These are phyloP conservation scores for Lucinisca nassula DNA, from an alignment of 2,888 invertebrate species.

Conservation along the genomic window DNA sequence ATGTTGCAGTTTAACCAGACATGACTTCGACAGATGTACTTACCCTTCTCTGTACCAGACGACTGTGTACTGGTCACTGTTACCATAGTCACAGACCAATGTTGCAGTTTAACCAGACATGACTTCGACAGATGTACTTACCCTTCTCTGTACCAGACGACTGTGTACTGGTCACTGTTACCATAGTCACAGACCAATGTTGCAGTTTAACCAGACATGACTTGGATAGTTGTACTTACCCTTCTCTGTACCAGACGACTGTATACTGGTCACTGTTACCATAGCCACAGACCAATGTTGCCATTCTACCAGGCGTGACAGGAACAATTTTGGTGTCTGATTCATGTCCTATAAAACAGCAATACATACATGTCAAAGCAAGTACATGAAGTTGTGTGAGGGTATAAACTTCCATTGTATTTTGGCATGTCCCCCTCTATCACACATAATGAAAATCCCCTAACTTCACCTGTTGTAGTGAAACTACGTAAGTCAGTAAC, in stretches of 20 bases:
- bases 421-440: no score
- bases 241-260: slow-evolving; percentile 95
- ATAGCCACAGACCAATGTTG: slow-evolving; percentile 78
- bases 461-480: no score
- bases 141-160: slow-evolving; percentile 95
- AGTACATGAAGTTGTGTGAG: no score
- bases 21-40: no score
- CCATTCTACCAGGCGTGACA: slow-evolving; percentile 76
- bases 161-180: slow-evolving; percentile 91
- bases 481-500: no score
- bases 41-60: slow-evolving; percentile 94
- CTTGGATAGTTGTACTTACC: no score
- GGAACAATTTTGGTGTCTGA: slow-evolving; percentile 50
- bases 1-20: slow-evolving; percentile 74
- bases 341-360: neutral
- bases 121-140: no score
- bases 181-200: slow-evolving; percentile 77
- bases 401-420: no score
- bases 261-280: slow-evolving; percentile 91
- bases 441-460: no score
- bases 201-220: slow-evolving; percentile 75
- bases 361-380: no score
- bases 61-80: slow-evolving; percentile 91
- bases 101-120: slow-evolving; percentile 75
- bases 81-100: slow-evolving; percentile 87